Evolutionary conservation across 2,888 invertebrate species (phyloP).

Genomic region (Bhutanitis thaidina): DNA sequence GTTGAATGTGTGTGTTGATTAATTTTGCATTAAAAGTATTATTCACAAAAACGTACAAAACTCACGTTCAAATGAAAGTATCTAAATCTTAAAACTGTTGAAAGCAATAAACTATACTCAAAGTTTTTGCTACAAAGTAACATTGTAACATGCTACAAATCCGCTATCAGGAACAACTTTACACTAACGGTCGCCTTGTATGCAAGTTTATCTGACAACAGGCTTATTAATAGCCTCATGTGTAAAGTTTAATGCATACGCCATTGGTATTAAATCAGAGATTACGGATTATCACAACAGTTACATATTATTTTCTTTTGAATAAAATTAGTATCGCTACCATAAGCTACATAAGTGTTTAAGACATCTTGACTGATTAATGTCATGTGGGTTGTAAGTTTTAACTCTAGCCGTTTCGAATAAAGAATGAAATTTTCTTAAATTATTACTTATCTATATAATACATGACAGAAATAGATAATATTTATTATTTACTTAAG

Average conservation of each 20-base stretch:
- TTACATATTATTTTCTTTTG: neutral
- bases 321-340: neutral
- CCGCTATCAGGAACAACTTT: constrained; percentile 25
- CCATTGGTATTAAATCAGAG: neutral
- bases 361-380: too few species aligned
- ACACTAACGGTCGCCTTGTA: constrained; percentile 26
- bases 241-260: constrained; percentile 2
- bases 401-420: too few species aligned
- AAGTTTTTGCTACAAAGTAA: neutral
- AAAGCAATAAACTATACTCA: neutral
- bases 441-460: too few species aligned
- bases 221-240: constrained; percentile 23
- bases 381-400: too few species aligned
- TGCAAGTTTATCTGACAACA: constrained; percentile 29
- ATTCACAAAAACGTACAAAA: too few species aligned
- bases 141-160: constrained; percentile 12
- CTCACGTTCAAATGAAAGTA: neutral
- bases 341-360: too few species aligned
- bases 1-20: too few species aligned
- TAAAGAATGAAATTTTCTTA: too few species aligned
- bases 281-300: neutral
- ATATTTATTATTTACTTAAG: too few species aligned
- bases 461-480: too few species aligned
- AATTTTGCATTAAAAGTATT: too few species aligned
- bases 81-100: neutral